Conservation (phyloP, 2,113 vertebrate species). For the Austrofundulus limnaeus region DNA sequence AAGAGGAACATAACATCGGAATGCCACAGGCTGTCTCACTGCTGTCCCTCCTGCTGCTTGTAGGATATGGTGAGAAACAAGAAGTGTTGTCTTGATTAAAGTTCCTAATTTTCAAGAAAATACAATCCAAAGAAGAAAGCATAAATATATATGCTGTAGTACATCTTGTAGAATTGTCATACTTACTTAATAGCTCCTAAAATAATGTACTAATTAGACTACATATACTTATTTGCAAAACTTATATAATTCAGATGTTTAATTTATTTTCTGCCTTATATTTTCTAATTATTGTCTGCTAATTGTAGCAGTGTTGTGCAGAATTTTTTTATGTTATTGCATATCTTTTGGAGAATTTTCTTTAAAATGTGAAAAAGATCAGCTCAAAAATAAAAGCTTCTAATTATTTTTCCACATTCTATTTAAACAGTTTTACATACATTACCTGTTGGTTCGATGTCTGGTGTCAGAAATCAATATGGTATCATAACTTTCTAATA, state of each 20-base stretch:
- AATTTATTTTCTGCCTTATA: neutral
- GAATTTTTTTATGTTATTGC: no score
- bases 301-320: no score
- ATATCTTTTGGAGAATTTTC: no score
- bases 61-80: slow-evolving; percentile 87
- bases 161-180: slow-evolving; percentile 47
- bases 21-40: slow-evolving; percentile 89
- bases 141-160: neutral
- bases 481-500: no score
- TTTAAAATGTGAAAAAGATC: no score
- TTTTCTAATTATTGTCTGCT: neutral
- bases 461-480: no score
- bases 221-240: neutral
- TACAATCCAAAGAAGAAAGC: neutral
- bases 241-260: neutral
- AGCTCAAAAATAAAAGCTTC: no score
- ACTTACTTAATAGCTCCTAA: no score
- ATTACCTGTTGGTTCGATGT: no score
- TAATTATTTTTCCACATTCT: no score
- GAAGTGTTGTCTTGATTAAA: neutral
- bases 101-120: neutral
- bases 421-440: no score
- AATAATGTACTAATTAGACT: no score
- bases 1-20: slow-evolving; percentile 82
- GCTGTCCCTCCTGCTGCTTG: slow-evolving; percentile 84